Evolutionary conservation across 2,113 vertebrate genomes (phyloP).

Genomic region (Apaloderma vittatum): DNA sequence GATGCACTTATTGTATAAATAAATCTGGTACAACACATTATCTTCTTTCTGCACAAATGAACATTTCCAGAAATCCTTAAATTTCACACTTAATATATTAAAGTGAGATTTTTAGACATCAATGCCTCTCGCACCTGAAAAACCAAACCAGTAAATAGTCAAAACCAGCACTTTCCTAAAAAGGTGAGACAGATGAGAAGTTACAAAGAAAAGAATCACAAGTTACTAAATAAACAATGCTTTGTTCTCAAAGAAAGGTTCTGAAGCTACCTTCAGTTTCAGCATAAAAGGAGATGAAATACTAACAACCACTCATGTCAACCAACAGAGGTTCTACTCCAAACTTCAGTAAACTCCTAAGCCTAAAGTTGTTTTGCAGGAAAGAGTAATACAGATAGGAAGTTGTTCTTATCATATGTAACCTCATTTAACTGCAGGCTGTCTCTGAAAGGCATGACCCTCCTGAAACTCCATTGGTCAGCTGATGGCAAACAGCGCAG

Average conservation of each 20-base stretch:
- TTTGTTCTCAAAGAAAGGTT: not conserved
- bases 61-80: not conserved
- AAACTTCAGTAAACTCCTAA: not conserved
- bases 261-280: not conserved
- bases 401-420: not conserved
- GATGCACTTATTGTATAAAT: not conserved
- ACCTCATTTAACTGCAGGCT: not conserved
- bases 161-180: not conserved
- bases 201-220: not conserved
- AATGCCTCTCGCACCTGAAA: not conserved
- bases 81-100: not conserved
- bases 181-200: not conserved
- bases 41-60: not conserved
- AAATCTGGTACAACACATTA: not conserved
- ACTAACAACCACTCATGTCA: not conserved
- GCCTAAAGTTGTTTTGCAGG: not conserved
- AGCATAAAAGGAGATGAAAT: not conserved
- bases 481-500: not conserved
- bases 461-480: not conserved
- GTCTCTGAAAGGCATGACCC: not conserved
- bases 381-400: not conserved
- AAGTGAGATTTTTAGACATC: not conserved
- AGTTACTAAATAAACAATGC: not conserved
- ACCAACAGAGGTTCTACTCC: accelerated
- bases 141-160: not conserved